phyloP scores from a whole-genome alignment of 1,140 invertebrate genomes.

The Hirudo medicinalis region DNA sequence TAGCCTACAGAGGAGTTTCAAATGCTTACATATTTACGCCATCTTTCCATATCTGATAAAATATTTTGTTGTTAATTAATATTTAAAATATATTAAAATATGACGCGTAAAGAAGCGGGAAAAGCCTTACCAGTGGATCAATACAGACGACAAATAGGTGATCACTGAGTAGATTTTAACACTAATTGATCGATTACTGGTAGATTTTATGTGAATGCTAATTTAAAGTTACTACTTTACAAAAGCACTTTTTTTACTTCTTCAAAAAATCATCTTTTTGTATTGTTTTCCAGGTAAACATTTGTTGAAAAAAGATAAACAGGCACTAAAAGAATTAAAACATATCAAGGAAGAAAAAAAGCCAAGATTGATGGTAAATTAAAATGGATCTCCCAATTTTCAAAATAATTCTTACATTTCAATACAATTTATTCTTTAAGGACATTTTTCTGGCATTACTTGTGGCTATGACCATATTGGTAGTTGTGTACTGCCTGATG shows the following conservation, averaged over 20 bases:
- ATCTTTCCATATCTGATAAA: too few species aligned
- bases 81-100: too few species aligned
- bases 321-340: conserved; percentile 7
- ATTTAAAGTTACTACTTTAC: background rate
- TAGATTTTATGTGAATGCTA: background rate
- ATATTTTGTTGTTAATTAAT: too few species aligned
- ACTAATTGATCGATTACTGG: background rate
- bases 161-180: background rate
- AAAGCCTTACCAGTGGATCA: conserved; percentile 8
- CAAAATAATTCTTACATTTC: background rate
- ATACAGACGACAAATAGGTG: conserved; percentile 9
- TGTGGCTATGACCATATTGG: background rate
- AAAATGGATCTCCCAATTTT: background rate
- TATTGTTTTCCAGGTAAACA: conserved; percentile 10
- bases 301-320: conserved; percentile 7
- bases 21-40: too few species aligned
- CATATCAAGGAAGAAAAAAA: background rate
- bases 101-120: too few species aligned
- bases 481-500: background rate
- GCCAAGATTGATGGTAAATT: background rate
- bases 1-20: too few species aligned
- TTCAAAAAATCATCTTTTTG: background rate
- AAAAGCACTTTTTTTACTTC: background rate
- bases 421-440: conserved; percentile 6
- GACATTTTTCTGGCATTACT: conserved; percentile 1